phyloP scores from a whole-genome alignment of 2,113 vertebrate species.

The Gobiocypris rarus region DNA sequence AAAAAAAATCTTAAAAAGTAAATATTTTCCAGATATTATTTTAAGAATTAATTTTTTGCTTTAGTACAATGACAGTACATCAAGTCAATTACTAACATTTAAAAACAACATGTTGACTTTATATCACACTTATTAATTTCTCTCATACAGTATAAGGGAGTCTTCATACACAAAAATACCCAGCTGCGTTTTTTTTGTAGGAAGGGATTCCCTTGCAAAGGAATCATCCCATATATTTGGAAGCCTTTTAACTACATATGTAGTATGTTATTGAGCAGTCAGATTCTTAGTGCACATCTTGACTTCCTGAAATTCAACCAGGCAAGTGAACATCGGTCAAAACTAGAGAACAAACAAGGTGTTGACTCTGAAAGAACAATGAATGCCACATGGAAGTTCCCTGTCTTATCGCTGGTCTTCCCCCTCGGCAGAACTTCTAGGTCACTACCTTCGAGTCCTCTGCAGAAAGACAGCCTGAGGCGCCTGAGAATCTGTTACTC shows the following conservation, averaged over 20 bases:
- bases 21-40: no score
- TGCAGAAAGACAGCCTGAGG: constrained; percentile 32
- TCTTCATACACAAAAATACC: neutral
- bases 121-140: no score
- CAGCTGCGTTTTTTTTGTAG: neutral
- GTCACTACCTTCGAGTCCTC: constrained; percentile 40
- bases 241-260: neutral
- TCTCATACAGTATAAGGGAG: neutral
- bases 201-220: neutral
- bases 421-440: constrained; percentile 39
- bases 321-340: constrained; percentile 11
- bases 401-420: constrained; percentile 23
- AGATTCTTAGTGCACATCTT: neutral
- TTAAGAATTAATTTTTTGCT: no score
- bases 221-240: neutral
- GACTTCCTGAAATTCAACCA: constrained; percentile 14
- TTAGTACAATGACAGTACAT: neutral
- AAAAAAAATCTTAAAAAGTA: no score
- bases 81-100: neutral
- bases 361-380: constrained; percentile 38
- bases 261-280: neutral
- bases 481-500: constrained; percentile 21
- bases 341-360: constrained; percentile 13
- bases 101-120: neutral
- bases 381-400: constrained; percentile 16